A percentile compares a stretch with the other conserved stretches of the same genome.
These are phyloP conservation scores for Urocynchramus pylzowi DNA, from an alignment of 2,113 vertebrate genomes.

Conservation along the genomic window DNA sequence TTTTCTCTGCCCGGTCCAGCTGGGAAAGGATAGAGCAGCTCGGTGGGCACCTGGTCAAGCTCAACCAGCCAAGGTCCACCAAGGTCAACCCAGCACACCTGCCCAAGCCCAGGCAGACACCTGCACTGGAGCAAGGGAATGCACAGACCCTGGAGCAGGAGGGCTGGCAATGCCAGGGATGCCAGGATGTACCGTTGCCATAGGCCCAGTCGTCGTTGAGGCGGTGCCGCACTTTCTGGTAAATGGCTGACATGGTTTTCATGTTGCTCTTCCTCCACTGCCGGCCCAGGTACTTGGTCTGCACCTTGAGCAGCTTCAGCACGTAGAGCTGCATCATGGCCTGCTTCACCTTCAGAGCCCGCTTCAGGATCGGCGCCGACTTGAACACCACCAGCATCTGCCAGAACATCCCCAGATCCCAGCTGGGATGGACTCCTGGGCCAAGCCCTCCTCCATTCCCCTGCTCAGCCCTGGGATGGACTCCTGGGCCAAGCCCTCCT, in stretches of 20 bases:
- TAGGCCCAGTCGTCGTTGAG: constrained; percentile 98
- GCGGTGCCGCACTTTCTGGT: constrained; percentile 96
- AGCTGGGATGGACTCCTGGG: neutral
- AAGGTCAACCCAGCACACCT: accelerated
- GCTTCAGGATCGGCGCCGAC: constrained; percentile 97
- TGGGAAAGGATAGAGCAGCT: neutral
- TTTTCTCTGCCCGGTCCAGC: neutral
- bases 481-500: neutral
- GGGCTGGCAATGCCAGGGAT: neutral
- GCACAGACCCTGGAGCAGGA: neutral
- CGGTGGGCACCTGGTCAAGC: neutral
- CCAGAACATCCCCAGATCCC: neutral
- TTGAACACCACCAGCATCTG: constrained; percentile 99
- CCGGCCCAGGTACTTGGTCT: constrained; percentile 94
- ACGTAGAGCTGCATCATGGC: constrained; percentile 99
- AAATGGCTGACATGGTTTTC: constrained; percentile 99
- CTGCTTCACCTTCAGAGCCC: constrained; percentile 96
- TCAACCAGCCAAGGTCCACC: neutral
- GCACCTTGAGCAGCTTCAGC: constrained; percentile 95
- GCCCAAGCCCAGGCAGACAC: neutral
- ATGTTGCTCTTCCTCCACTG: constrained; percentile 99
- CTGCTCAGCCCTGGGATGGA: neutral
- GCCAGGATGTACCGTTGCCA: constrained; percentile 76
- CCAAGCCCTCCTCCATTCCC: neutral
- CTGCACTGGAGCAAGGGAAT: no score